Evolutionary conservation across 2,888 invertebrate species (phyloP).

Genomic region (Osmoderma eremita): DNA sequence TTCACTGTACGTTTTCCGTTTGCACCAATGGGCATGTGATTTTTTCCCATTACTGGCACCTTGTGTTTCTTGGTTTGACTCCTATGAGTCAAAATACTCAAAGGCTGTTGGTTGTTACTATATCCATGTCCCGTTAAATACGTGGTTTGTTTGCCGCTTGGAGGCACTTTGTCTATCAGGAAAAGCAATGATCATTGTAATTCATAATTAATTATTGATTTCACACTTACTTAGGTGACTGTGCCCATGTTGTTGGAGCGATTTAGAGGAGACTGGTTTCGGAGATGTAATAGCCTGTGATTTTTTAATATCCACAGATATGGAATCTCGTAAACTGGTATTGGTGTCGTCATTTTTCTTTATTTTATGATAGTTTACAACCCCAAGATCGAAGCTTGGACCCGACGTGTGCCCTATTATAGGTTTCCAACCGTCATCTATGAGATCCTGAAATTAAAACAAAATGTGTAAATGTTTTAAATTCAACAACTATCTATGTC

Average conservation of each 20-base stretch:
- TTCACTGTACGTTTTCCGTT: slow-evolving; percentile 49
- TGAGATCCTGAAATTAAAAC: slow-evolving; percentile 51
- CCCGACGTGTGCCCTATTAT: slow-evolving; percentile 63
- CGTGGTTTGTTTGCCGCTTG: slow-evolving; percentile 45
- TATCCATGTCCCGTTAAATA: slow-evolving; percentile 58
- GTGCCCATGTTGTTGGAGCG: slow-evolving; percentile 38
- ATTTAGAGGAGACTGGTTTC: slow-evolving; percentile 32
- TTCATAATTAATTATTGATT: not conserved
- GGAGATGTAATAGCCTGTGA: slow-evolving; percentile 33
- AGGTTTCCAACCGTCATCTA: slow-evolving; percentile 72
- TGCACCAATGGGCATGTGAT: slow-evolving; percentile 34
- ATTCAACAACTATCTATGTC: slow-evolving; percentile 6
- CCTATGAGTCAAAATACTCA: slow-evolving; percentile 30
- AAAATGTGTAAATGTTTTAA: not conserved
- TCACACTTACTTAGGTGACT: slow-evolving; percentile 34
- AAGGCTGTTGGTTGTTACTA: slow-evolving; percentile 20
- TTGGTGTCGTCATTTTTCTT: slow-evolving; percentile 51
- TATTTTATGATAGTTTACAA: slow-evolving; percentile 55
- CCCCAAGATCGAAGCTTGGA: slow-evolving; percentile 50
- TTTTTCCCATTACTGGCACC: slow-evolving; percentile 63
- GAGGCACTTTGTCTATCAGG: slow-evolving; percentile 46
- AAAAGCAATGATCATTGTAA: not conserved
- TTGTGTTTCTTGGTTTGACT: slow-evolving; percentile 50
- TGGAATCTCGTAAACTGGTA: slow-evolving; percentile 14
- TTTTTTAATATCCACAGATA: slow-evolving; percentile 8